Percentiles rank a stretch among this genome's conserved stretches.
phyloP scores from a whole-genome alignment of 2,888 invertebrate genomes.

The Lasiommata megera region DNA sequence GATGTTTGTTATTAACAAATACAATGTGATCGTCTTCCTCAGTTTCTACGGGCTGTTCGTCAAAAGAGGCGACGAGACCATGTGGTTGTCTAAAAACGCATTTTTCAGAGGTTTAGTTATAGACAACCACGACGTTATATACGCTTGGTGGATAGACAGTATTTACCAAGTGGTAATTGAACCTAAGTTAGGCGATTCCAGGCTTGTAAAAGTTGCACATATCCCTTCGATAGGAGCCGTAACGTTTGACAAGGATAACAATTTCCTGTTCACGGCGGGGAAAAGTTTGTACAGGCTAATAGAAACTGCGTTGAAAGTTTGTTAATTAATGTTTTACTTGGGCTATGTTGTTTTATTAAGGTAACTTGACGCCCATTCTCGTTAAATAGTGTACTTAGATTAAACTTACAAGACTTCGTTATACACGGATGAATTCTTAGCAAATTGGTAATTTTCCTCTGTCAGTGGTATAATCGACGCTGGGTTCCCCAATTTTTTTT shows the following conservation, averaged over 20 bases:
- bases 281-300: constrained; percentile 50
- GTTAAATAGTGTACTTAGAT: neutral
- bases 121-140: constrained; percentile 57
- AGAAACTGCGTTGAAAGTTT: constrained; percentile 38
- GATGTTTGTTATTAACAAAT: constrained; percentile 59
- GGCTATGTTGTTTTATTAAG: neutral
- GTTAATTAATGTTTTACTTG: constrained; percentile 19
- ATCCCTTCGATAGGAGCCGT: constrained; percentile 55
- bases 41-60: constrained; percentile 57
- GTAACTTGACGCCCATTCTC: neutral
- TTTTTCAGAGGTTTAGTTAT: constrained; percentile 62
- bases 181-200: constrained; percentile 47
- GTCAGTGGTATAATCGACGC: no score
- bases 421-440: no score
- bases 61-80: constrained; percentile 43
- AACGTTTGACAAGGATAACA: constrained; percentile 63
- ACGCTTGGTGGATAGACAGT: constrained; percentile 70
- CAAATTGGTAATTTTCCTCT: no score
- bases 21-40: constrained; percentile 54
- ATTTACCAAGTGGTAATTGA: constrained; percentile 58
- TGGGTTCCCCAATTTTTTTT: no score
- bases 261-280: constrained; percentile 56
- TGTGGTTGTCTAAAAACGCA: constrained; percentile 54
- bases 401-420: neutral
- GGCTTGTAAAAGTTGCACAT: constrained; percentile 48